These are phyloP conservation scores for Ceryle rudis DNA, from an alignment of 2,797 vertebrate species.

Conservation along the genomic window DNA sequence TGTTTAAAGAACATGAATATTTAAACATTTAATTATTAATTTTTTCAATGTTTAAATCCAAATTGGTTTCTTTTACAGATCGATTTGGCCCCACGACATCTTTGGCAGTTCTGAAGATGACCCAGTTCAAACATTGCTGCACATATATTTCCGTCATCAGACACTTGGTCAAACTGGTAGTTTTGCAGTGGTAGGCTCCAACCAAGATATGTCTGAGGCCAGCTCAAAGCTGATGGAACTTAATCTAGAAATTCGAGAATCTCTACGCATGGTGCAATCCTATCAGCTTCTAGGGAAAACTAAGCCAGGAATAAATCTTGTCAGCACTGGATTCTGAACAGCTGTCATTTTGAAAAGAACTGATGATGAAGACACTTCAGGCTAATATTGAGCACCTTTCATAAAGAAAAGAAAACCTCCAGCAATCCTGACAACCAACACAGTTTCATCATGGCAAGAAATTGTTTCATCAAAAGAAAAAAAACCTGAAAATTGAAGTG, in stretches of 20 bases:
- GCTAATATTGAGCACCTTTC: constrained; percentile 77
- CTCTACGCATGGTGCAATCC: constrained; percentile 89
- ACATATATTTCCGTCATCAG: constrained; percentile 98
- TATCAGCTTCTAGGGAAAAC: constrained; percentile 80
- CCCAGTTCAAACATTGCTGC: constrained; percentile 92
- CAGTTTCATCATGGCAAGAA: constrained; percentile 40
- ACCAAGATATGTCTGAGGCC: constrained; percentile 93
- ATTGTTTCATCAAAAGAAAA: neutral
- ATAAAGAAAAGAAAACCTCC: neutral
- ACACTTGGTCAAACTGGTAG: constrained; percentile 95
- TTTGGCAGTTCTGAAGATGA: constrained; percentile 92
- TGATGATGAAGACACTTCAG: constrained; percentile 39
- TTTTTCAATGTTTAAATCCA: neutral
- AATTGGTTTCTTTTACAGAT: constrained; percentile 79
- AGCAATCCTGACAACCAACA: neutral
- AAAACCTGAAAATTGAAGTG: neutral
- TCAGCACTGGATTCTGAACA: constrained; percentile 92
- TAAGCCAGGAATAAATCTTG: constrained; percentile 68
- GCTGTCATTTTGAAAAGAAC: constrained; percentile 39
- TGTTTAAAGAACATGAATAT: neutral
- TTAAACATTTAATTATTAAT: neutral
- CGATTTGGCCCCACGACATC: constrained; percentile 95
- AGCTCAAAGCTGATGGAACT: constrained; percentile 95
- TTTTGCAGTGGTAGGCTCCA: constrained; percentile 91
- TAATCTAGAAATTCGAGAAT: constrained; percentile 95